Evolutionary conservation across 1,140 invertebrate genomes (phyloP).

Genomic region (Ectropis grisescens): DNA sequence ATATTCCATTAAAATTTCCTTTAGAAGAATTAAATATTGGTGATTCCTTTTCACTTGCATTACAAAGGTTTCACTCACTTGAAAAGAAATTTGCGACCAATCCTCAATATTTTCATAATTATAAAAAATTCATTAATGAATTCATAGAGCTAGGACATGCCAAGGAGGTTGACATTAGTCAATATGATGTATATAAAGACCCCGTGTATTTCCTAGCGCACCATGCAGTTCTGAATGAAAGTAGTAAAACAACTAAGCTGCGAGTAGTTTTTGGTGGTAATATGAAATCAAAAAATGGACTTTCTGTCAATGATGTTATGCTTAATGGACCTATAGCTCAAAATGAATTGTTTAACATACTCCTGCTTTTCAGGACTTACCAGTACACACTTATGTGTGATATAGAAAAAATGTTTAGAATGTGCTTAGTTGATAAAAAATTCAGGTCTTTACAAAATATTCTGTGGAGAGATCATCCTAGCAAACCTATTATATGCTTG

Average conservation of each 20-base stretch:
- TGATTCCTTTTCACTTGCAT: too few species aligned
- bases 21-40: too few species aligned
- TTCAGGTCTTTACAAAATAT: not conserved
- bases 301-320: too few species aligned
- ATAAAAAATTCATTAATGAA: slow-evolving; percentile 16
- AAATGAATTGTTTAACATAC: not conserved
- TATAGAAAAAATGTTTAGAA: not conserved
- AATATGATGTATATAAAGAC: not conserved
- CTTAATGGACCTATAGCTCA: not conserved
- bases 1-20: too few species aligned
- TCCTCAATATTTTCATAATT: too few species aligned
- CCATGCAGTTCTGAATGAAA: not conserved
- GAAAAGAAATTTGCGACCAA: too few species aligned
- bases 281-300: too few species aligned
- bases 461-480: not conserved
- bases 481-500: not conserved
- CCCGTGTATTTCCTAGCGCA: not conserved
- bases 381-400: not conserved
- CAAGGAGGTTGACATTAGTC: too few species aligned
- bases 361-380: not conserved
- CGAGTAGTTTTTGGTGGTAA: not conserved
- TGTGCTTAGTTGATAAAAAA: not conserved
- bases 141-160: slow-evolving; percentile 15
- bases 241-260: not conserved
- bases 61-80: too few species aligned